Conservation (phyloP, 1,140 invertebrate genomes). For the Globodera rostochiensis region DNA sequence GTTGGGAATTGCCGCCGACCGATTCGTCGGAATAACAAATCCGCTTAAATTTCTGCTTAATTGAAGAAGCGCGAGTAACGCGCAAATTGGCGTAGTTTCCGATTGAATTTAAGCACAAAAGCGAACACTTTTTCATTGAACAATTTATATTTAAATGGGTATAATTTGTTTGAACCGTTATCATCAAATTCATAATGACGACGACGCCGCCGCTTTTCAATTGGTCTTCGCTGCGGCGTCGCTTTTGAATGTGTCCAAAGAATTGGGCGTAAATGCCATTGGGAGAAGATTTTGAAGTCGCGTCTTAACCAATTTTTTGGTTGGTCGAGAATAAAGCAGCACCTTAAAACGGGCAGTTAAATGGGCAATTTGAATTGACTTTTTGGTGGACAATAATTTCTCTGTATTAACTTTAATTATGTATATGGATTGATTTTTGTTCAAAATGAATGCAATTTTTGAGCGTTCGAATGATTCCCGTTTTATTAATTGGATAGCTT, state of each 20-base stretch:
- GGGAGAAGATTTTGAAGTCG: slow-evolving; percentile 30
- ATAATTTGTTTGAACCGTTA: neutral
- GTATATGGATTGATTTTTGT: no score
- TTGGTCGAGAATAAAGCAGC: slow-evolving; percentile 28
- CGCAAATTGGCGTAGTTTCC: no score
- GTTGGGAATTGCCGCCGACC: no score
- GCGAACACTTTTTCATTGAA: no score
- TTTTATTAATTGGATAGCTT: no score
- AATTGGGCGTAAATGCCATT: slow-evolving; percentile 25
- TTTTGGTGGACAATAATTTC: no score
- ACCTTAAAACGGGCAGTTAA: slow-evolving; percentile 19
- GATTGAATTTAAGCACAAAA: no score
- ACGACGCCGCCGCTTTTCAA: neutral
- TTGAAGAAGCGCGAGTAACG: no score
- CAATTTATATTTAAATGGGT: neutral
- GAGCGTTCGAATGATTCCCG: slow-evolving; percentile 19
- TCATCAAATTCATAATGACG: no score
- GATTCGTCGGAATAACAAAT: no score
- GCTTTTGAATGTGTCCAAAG: slow-evolving; percentile 9
- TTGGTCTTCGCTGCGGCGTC: neutral
- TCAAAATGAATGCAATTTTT: neutral
- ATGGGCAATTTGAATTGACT: neutral
- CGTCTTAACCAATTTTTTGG: slow-evolving; percentile 25
- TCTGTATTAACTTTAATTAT: no score
- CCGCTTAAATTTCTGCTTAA: no score